Percentiles rank a stretch among this genome's conserved stretches.
phyloP scores from a whole-genome alignment of 2,888 invertebrate species.

The Drosophila niveifrons region DNA sequence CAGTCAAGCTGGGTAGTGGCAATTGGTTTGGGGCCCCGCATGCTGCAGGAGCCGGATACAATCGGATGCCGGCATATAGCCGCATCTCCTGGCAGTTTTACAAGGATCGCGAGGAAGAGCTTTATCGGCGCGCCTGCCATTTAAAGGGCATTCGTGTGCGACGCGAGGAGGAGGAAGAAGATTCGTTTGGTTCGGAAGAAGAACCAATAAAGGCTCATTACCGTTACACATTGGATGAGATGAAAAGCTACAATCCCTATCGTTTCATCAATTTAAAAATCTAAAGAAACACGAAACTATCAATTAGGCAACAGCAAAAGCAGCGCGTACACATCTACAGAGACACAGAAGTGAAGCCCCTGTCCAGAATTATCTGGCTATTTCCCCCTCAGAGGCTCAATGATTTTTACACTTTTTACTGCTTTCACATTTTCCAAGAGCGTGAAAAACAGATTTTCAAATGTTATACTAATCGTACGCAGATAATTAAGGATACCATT shows the following conservation, averaged over 20 bases:
- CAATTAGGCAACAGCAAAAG: conserved; percentile 27
- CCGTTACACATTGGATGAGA: conserved; percentile 74
- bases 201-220: conserved; percentile 53
- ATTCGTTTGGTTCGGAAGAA: conserved; percentile 61
- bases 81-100: conserved; percentile 64
- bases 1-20: conserved; percentile 50
- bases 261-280: conserved; percentile 62
- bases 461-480: conserved; percentile 2
- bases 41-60: conserved; percentile 27
- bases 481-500: conserved; percentile 17
- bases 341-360: not conserved
- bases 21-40: conserved; percentile 51
- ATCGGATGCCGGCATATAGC: conserved; percentile 39
- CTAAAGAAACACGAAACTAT: conserved; percentile 22
- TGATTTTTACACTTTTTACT: conserved; percentile 42
- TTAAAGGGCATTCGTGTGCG: conserved; percentile 67
- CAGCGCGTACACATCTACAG: conserved; percentile 1
- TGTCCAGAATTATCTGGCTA: conserved; percentile 20
- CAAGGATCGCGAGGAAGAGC: conserved; percentile 72
- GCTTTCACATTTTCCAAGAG: conserved; percentile 25
- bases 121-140: conserved; percentile 68
- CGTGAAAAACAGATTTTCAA: conserved; percentile 13
- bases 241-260: conserved; percentile 75
- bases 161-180: conserved; percentile 60
- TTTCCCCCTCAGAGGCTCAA: conserved; percentile 5